phyloP scores from a whole-genome alignment of 2,888 invertebrate genomes.

The Oegoconia quadripuncta region DNA sequence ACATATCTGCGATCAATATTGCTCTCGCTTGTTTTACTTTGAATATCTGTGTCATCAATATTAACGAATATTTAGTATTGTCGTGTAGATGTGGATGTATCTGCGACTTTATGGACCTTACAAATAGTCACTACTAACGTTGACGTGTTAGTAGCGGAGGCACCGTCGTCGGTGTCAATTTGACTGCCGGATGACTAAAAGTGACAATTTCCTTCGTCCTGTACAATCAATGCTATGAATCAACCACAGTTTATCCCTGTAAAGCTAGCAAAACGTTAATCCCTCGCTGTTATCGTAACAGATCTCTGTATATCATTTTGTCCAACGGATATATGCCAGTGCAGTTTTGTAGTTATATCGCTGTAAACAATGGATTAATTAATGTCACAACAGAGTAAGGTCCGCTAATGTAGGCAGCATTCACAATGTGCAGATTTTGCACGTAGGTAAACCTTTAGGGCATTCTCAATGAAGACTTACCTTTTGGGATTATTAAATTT shows the following conservation, averaged over 20 bases:
- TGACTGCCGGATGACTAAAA: slow-evolving; percentile 51
- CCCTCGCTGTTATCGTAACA: too few species aligned
- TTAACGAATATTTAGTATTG: slow-evolving; percentile 3
- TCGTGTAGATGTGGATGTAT: too few species aligned
- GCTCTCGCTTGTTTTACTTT: slow-evolving; percentile 26
- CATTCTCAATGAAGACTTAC: too few species aligned
- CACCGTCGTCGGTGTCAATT: slow-evolving; percentile 49
- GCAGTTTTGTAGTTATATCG: slow-evolving; percentile 14
- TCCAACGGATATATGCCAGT: too few species aligned
- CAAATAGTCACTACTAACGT: background rate
- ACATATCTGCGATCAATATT: slow-evolving; percentile 32
- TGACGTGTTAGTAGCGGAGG: background rate
- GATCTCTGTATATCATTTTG: too few species aligned
- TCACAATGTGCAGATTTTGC: slow-evolving; percentile 42
- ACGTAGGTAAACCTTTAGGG: slow-evolving; percentile 27
- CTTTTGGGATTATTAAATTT: too few species aligned
- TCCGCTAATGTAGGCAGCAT: slow-evolving; percentile 18
- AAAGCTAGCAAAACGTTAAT: too few species aligned
- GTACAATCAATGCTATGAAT: slow-evolving; percentile 4
- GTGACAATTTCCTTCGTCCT: slow-evolving; percentile 53
- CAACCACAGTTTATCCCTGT: too few species aligned
- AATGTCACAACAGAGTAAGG: slow-evolving; percentile 26
- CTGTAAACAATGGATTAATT: slow-evolving; percentile 24
- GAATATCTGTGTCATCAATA: background rate
- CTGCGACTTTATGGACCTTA: too few species aligned